These are phyloP conservation scores for Ectemnius lituratus DNA, from an alignment of 2,888 invertebrate species.

Conservation along the genomic window DNA sequence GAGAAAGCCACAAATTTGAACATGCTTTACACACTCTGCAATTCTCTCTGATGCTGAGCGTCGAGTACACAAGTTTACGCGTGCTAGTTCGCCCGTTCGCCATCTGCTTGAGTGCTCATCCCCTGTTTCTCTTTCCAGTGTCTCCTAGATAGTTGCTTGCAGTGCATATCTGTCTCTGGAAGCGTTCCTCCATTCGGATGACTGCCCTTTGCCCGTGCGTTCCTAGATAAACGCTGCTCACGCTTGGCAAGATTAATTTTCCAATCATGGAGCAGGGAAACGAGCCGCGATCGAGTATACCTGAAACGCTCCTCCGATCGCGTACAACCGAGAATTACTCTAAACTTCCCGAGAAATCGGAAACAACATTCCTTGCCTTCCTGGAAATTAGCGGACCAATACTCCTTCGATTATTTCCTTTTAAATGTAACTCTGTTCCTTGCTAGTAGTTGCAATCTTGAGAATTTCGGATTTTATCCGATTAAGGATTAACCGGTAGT, in stretches of 20 bases:
- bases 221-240: slow-evolving; percentile 37
- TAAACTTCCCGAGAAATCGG: too few species aligned
- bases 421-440: too few species aligned
- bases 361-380: slow-evolving; percentile 12
- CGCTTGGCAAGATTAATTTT: slow-evolving; percentile 45
- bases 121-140: slow-evolving; percentile 21
- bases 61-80: background rate
- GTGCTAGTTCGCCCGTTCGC: slow-evolving; percentile 9
- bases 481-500: too few species aligned
- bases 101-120: slow-evolving; percentile 8
- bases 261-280: slow-evolving; percentile 30
- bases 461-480: too few species aligned
- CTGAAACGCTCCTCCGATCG: slow-evolving; percentile 15
- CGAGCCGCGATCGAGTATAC: slow-evolving; percentile 25
- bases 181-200: background rate
- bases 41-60: too few species aligned
- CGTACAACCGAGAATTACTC: slow-evolving; percentile 6
- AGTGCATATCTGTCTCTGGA: background rate
- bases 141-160: slow-evolving; percentile 7
- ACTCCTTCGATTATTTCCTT: too few species aligned
- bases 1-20: too few species aligned
- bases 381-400: background rate
- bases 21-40: too few species aligned
- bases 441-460: too few species aligned
- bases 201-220: background rate